These are phyloP conservation scores for Caenorhabditis becei DNA, from an alignment of 2,888 invertebrate genomes.

Conservation along the genomic window DNA sequence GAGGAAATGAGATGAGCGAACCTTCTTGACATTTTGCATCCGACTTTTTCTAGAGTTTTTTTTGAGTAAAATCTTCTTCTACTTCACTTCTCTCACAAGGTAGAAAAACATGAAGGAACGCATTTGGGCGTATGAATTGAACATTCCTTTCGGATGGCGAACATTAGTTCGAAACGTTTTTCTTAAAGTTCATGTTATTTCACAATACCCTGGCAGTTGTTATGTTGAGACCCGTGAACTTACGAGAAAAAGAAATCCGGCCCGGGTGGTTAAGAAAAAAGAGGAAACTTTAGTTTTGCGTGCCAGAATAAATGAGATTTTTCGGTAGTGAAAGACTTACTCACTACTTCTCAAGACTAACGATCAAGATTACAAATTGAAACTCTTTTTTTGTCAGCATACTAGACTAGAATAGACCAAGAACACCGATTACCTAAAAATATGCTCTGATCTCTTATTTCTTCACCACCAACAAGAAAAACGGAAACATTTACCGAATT, in stretches of 20 bases:
- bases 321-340: constrained; percentile 29
- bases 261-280: not conserved
- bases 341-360: constrained; percentile 24
- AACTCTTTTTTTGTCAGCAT: not conserved
- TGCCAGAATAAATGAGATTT: constrained; percentile 60
- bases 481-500: constrained; percentile 15
- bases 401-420: not conserved
- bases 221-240: too few species aligned
- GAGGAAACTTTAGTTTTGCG: constrained; percentile 42
- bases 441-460: too few species aligned
- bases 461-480: too few species aligned
- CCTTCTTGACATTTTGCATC: constrained; percentile 33
- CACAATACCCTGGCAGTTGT: too few species aligned
- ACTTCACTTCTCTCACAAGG: not conserved
- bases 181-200: too few species aligned
- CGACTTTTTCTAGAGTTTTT: constrained; percentile 10
- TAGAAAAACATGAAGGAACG: constrained; percentile 33
- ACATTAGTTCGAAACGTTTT: too few species aligned
- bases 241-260: not conserved
- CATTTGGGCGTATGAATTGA: constrained; percentile 7
- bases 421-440: not conserved
- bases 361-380: not conserved
- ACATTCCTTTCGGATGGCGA: not conserved
- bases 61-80: not conserved
- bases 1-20: constrained; percentile 34